phyloP scores from a whole-genome alignment of 2,888 invertebrate genomes.

The Rhaphigaster nebulosa region DNA sequence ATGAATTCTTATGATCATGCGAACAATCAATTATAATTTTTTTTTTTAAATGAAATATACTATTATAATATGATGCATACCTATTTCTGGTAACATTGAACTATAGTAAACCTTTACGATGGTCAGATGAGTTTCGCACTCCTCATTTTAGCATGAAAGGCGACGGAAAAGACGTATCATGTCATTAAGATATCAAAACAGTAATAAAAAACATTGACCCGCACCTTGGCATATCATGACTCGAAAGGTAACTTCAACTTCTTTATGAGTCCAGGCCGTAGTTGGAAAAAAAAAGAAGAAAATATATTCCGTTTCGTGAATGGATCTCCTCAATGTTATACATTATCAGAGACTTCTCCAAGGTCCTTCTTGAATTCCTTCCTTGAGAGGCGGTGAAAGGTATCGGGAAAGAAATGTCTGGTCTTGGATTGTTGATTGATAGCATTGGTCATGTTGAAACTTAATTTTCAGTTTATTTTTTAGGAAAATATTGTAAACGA shows the following conservation, averaged over 20 bases:
- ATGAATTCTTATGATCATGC: no score
- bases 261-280: neutral
- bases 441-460: neutral
- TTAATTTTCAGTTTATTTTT: neutral
- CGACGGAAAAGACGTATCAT: neutral
- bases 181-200: slow-evolving; percentile 7
- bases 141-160: neutral
- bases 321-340: neutral
- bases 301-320: slow-evolving; percentile 15
- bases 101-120: neutral
- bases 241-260: neutral
- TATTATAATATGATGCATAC: no score
- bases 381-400: neutral
- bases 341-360: neutral
- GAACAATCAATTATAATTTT: no score
- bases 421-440: neutral
- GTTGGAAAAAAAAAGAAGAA: neutral
- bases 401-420: slow-evolving; percentile 2
- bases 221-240: slow-evolving; percentile 17
- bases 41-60: no score
- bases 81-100: neutral
- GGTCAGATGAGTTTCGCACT: neutral
- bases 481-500: no score
- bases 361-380: neutral
- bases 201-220: slow-evolving; percentile 18